Conservation (phyloP, 2,888 invertebrate species). For the Capitulum mitella region DNA sequence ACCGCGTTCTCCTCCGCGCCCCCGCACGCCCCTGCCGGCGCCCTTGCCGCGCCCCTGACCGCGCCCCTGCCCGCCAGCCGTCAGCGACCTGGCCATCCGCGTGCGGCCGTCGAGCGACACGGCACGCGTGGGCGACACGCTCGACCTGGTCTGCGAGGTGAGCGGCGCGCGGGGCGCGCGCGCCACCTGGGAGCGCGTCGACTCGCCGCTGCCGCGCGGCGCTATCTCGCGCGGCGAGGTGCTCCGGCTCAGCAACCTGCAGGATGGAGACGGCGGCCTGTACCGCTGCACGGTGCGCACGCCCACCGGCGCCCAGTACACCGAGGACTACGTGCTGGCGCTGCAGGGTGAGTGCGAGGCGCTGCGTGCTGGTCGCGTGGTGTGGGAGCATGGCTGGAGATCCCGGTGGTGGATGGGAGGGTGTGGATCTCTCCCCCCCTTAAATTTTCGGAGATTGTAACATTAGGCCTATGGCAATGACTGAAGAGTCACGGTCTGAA, state of each 20-base stretch:
- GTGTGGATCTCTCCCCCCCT: no score
- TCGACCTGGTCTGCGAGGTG: slow-evolving; percentile 32
- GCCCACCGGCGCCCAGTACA: slow-evolving; percentile 31
- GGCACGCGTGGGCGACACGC: slow-evolving; percentile 30
- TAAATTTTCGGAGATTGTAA: no score
- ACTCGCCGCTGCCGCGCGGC: slow-evolving; percentile 27
- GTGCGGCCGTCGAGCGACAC: slow-evolving; percentile 29
- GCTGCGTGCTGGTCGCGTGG: no score
- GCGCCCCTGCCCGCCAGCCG: slow-evolving; percentile 18
- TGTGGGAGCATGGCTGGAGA: no score
- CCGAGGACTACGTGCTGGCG: slow-evolving; percentile 31
- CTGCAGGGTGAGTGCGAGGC: slow-evolving; percentile 33
- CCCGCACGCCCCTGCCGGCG: no score
- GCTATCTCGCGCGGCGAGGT: slow-evolving; percentile 22
- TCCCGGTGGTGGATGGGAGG: no score
- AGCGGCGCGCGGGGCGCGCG: slow-evolving; percentile 29
- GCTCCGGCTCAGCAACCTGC: slow-evolving; percentile 29
- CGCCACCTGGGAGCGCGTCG: slow-evolving; percentile 30
- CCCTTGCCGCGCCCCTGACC: no score
- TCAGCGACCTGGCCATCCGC: slow-evolving; percentile 26
- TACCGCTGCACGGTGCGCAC: slow-evolving; percentile 33
- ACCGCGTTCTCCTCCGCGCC: no score
- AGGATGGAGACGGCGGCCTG: slow-evolving; percentile 31
- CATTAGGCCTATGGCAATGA: no score
- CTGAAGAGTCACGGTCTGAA: no score